Evolutionary conservation across 1,140 invertebrate species (phyloP).

Genomic region (Drosophila baimaii): DNA sequence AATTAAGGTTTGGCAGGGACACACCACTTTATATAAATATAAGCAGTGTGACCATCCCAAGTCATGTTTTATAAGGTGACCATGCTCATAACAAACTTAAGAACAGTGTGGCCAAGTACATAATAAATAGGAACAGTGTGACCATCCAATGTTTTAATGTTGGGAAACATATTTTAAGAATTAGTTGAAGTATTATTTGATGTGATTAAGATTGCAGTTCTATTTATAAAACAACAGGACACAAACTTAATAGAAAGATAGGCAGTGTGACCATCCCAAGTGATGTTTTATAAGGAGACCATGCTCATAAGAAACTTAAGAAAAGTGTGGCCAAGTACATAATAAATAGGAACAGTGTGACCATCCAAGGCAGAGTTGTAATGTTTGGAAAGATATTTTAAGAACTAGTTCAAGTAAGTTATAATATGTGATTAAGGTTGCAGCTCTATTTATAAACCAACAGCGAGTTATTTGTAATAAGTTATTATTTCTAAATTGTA

Average conservation of each 20-base stretch:
- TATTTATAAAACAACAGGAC: too few species aligned
- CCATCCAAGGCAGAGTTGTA: accelerated
- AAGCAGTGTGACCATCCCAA: background rate
- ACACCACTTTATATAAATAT: background rate
- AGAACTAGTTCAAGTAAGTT: background rate
- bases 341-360: too few species aligned
- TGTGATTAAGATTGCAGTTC: too few species aligned
- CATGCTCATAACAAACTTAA: background rate
- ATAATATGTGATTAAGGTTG: too few species aligned
- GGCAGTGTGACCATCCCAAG: background rate
- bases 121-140: too few species aligned
- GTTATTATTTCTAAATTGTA: background rate
- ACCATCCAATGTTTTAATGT: background rate
- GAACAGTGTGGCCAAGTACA: too few species aligned
- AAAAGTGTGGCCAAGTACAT: too few species aligned
- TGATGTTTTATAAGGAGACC: background rate
- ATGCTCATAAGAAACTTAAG: background rate
- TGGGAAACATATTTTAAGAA: background rate
- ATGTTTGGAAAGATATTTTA: background rate
- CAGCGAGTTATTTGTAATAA: too few species aligned
- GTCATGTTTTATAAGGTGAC: background rate
- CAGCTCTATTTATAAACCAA: too few species aligned
- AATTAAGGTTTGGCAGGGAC: background rate
- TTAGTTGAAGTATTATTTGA: background rate
- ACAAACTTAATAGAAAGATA: background rate